Percentiles rank a stretch among this genome's conserved stretches.
phyloP scores from a whole-genome alignment of 2,797 vertebrate genomes.

The Poeciliopsis infans region DNA sequence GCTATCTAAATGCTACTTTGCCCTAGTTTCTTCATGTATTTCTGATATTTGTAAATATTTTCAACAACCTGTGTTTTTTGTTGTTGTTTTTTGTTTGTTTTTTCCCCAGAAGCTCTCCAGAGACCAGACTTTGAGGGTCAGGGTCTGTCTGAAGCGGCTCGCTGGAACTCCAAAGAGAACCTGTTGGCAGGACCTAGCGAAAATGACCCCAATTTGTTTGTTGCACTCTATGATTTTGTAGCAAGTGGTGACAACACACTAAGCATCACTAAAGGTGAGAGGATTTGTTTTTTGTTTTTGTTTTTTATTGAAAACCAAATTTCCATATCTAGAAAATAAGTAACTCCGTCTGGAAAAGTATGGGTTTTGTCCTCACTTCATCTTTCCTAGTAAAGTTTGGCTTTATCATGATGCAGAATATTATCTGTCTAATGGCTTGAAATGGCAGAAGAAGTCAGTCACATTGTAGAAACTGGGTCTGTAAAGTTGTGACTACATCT shows the following conservation, averaged over 20 bases:
- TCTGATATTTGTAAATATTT: constrained; percentile 14
- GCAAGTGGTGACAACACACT: constrained; percentile 98
- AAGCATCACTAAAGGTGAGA: constrained; percentile 96
- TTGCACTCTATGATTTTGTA: constrained; percentile 97
- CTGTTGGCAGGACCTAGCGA: constrained; percentile 94
- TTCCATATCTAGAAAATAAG: background rate
- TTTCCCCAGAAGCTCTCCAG: constrained; percentile 91
- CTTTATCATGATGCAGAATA: background rate
- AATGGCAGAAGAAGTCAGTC: constrained; percentile 7
- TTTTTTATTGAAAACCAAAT: background rate
- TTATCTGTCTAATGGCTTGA: background rate
- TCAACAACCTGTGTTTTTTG: constrained; percentile 12
- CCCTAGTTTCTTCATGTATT: constrained; percentile 28
- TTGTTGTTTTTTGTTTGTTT: background rate
- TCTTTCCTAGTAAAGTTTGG: too few relatives aligned
- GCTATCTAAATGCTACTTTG: background rate
- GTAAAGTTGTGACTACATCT: constrained; percentile 24
- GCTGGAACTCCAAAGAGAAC: constrained; percentile 99
- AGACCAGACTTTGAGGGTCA: constrained; percentile 94
- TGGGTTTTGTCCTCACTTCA: background rate
- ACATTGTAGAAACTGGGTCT: background rate
- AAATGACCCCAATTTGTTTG: constrained; percentile 98
- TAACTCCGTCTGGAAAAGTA: background rate
- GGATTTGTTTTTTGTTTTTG: background rate
- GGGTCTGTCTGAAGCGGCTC: constrained; percentile 93